Evolutionary conservation across 2,888 invertebrate genomes (phyloP).

Genomic region (Himalopsyche anomala): DNA sequence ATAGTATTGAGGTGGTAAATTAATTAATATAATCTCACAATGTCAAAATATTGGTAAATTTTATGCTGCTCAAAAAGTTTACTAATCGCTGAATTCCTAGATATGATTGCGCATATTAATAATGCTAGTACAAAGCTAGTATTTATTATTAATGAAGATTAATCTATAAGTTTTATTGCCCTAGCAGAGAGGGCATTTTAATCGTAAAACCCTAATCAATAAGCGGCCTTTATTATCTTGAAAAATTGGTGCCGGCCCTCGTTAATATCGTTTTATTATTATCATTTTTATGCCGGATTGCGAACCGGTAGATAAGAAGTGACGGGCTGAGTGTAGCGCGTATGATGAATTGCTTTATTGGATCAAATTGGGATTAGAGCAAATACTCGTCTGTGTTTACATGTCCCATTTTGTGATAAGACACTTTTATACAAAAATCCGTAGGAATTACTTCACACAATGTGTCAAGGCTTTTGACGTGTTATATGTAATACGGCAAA

Average conservation of each 20-base stretch:
- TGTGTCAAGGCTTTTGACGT: slow-evolving; percentile 36
- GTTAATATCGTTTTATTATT: not conserved
- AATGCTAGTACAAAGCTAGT: not conserved
- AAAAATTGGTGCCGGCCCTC: not conserved
- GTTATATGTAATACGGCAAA: not conserved
- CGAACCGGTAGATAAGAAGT: slow-evolving; percentile 11
- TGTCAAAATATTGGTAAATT: too few relatives aligned
- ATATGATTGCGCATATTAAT: slow-evolving; percentile 37
- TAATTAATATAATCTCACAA: too few relatives aligned
- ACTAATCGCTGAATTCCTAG: not conserved
- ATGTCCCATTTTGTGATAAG: slow-evolving; percentile 29
- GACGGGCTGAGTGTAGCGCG: not conserved
- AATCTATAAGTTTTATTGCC: slow-evolving; percentile 12
- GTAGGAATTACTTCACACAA: not conserved
- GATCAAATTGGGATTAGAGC: slow-evolving; percentile 10
- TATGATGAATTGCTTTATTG: slow-evolving; percentile 37
- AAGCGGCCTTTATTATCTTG: not conserved
- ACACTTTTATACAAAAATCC: slow-evolving; percentile 18
- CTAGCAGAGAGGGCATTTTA: not conserved
- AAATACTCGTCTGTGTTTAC: slow-evolving; percentile 15
- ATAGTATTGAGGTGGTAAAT: too few relatives aligned
- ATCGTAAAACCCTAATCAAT: not conserved
- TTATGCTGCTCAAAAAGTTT: too few relatives aligned
- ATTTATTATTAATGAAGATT: slow-evolving; percentile 14
- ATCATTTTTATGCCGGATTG: slow-evolving; percentile 14